A percentile compares a stretch with the other conserved stretches of the same genome.
Conservation (phyloP, 2,797 vertebrate species). For the Eulemur coronatus region DNA sequence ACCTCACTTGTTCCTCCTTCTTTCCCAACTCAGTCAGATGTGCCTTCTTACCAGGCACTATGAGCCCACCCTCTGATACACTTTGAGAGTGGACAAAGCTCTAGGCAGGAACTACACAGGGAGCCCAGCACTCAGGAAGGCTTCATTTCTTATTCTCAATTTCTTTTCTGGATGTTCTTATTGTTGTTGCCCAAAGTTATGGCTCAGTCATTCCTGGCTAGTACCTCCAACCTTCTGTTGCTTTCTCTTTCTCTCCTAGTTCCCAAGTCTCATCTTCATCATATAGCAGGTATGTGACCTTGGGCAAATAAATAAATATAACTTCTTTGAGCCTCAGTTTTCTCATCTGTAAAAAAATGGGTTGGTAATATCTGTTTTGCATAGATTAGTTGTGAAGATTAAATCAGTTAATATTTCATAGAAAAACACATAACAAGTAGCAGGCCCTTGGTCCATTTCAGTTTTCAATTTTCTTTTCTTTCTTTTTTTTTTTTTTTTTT, state of each 20-base stretch:
- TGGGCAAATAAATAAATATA: neutral
- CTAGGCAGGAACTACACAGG: neutral
- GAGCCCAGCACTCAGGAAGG: neutral
- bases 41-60: neutral
- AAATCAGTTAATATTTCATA: neutral
- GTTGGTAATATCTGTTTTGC: neutral
- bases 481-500: neutral
- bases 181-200: neutral
- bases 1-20: neutral
- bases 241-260: neutral
- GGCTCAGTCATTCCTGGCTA: neutral
- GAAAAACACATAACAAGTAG: neutral
- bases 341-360: neutral
- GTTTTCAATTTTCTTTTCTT: neutral
- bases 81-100: neutral
- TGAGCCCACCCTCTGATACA: neutral
- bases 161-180: neutral
- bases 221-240: neutral
- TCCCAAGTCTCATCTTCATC: neutral
- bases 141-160: neutral
- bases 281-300: neutral
- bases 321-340: constrained; percentile 37
- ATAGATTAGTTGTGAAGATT: neutral
- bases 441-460: neutral
- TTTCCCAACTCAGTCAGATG: neutral